Percentiles rank a stretch among this genome's conserved stretches.
phyloP scores from a whole-genome alignment of 1,140 invertebrate genomes.

The Bombus terrestris region DNA sequence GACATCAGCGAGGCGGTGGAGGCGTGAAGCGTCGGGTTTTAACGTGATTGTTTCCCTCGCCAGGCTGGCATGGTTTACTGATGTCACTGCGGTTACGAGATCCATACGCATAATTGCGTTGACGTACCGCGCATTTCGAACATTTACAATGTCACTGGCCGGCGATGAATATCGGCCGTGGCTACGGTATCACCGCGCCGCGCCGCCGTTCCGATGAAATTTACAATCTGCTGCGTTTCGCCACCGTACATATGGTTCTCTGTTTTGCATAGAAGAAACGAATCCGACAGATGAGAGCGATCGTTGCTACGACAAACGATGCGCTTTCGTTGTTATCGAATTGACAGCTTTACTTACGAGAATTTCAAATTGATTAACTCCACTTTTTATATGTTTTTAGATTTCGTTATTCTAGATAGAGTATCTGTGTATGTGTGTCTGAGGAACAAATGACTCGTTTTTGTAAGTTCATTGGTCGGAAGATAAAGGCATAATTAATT shows the following conservation, averaged over 20 bases:
- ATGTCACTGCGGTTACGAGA: conserved; percentile 27
- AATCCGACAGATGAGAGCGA: not conserved
- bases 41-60: conserved; percentile 39
- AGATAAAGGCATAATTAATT: too few species aligned
- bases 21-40: conserved; percentile 25
- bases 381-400: too few species aligned
- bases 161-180: not conserved
- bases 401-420: too few species aligned
- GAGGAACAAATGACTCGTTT: too few species aligned
- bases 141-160: conserved; percentile 14
- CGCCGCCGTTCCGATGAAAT: not conserved
- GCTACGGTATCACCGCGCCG: not conserved
- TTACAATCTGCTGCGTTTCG: not conserved
- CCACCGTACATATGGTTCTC: not conserved
- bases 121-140: conserved; percentile 15
- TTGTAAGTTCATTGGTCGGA: too few species aligned
- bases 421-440: accelerated
- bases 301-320: not conserved
- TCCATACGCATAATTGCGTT: conserved; percentile 50
- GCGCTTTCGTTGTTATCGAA: not conserved
- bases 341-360: not conserved
- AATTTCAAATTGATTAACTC: not conserved
- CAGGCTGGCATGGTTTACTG: conserved; percentile 17
- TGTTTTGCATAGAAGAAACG: not conserved
- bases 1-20: not conserved